A percentile compares a stretch with the other conserved stretches of the same genome.
phyloP scores from a whole-genome alignment of 2,797 vertebrate species.

The Dallia pectoralis region DNA sequence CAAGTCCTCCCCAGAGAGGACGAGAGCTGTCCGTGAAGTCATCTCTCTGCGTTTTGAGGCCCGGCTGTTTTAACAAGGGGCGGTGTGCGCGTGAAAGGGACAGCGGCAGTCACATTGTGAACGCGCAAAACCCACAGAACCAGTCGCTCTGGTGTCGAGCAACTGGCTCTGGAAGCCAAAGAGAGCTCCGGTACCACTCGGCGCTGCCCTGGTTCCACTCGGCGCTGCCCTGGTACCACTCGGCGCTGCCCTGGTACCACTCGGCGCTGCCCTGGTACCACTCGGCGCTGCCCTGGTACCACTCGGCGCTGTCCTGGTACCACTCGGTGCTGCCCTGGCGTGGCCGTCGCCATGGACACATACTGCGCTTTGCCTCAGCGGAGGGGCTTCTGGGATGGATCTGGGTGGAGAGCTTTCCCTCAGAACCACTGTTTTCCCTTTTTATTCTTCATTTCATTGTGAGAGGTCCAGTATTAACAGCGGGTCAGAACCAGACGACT shows the following conservation, averaged over 20 bases:
- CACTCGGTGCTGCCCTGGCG: no score
- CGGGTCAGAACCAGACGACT: constrained; percentile 15
- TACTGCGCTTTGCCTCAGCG: neutral
- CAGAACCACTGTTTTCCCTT: constrained; percentile 15
- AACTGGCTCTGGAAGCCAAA: neutral
- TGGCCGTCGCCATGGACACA: no score
- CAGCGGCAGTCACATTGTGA: constrained; percentile 3
- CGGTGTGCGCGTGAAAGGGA: constrained; percentile 4
- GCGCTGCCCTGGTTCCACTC: neutral
- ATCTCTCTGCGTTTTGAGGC: constrained; percentile 6
- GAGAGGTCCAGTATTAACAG: constrained; percentile 10
- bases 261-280: neutral
- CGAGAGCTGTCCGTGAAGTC: constrained; percentile 16
- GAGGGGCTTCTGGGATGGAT: constrained; percentile 3
- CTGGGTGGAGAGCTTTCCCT: constrained; percentile 12
- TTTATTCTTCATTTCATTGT: constrained; percentile 3
- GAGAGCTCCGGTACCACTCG: neutral
- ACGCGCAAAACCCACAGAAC: constrained; percentile 4
- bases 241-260: neutral
- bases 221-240: neutral
- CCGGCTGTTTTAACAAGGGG: constrained; percentile 10
- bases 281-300: neutral
- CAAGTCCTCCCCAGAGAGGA: constrained; percentile 13
- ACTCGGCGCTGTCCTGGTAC: neutral
- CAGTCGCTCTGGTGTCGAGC: neutral